Evolutionary conservation across 2,888 invertebrate species (phyloP).

Genomic region (Brachyopa scutellaris): DNA sequence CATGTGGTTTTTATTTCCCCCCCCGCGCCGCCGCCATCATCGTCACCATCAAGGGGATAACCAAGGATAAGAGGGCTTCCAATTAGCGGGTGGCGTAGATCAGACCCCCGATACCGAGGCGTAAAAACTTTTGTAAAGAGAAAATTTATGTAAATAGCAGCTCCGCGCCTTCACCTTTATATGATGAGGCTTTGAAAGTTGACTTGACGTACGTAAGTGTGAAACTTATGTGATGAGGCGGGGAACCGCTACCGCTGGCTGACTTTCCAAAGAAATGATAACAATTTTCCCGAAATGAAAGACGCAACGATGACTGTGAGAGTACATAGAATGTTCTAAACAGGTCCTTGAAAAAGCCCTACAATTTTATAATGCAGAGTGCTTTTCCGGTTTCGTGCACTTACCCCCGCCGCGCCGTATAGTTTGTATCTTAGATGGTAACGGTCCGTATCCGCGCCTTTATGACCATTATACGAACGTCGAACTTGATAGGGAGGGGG

Average conservation of each 20-base stretch:
- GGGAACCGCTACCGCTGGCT: background rate
- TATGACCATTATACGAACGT: constrained; percentile 24
- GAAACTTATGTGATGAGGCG: constrained; percentile 40
- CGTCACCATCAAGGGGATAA: constrained; percentile 9
- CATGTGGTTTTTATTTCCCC: constrained; percentile 46
- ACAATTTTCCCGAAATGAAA: constrained; percentile 39
- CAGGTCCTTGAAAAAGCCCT: constrained; percentile 19
- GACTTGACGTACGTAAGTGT: constrained; percentile 53
- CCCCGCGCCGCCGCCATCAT: background rate
- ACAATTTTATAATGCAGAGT: constrained; percentile 52
- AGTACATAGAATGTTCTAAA: constrained; percentile 20
- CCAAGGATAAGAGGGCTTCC: constrained; percentile 71
- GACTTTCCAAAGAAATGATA: constrained; percentile 34
- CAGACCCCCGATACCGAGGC: constrained; percentile 55
- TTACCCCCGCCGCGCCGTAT: background rate
- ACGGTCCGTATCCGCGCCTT: constrained; percentile 19
- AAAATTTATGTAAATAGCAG: constrained; percentile 64
- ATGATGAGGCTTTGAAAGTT: constrained; percentile 33
- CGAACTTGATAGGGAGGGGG: too few species aligned
- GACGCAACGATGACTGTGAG: constrained; percentile 6
- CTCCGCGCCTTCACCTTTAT: background rate
- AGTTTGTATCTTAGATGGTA: constrained; percentile 18
- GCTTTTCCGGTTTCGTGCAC: constrained; percentile 52
- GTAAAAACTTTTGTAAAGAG: constrained; percentile 43
- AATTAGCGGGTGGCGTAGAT: constrained; percentile 70